These are phyloP conservation scores for Macropis europaea DNA, from an alignment of 2,888 invertebrate species.

Conservation along the genomic window DNA sequence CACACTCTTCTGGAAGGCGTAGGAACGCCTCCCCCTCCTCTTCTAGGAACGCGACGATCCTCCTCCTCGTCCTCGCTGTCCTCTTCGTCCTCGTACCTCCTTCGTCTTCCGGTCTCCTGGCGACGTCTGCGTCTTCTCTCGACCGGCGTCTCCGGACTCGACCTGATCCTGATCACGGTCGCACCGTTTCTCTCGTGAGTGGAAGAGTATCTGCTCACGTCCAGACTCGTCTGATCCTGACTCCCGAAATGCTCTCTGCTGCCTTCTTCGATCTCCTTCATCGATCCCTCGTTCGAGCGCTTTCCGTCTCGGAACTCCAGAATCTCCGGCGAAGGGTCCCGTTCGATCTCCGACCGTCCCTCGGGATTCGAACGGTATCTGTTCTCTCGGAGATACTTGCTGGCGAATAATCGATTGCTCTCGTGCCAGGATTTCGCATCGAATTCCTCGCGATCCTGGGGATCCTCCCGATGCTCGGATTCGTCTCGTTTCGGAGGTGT, in stretches of 20 bases:
- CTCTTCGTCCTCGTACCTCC: constrained; percentile 58
- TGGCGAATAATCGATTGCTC: constrained; percentile 64
- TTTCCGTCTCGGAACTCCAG: background rate
- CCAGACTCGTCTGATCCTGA: background rate
- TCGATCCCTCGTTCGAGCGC: background rate
- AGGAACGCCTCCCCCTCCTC: constrained; percentile 47
- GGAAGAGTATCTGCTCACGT: constrained; percentile 40
- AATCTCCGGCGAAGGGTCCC: constrained; percentile 22
- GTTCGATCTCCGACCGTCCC: constrained; percentile 31
- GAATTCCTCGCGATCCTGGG: constrained; percentile 45
- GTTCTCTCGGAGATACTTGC: constrained; percentile 66
- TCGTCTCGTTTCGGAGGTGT: constrained; percentile 66
- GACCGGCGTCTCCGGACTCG: constrained; percentile 53
- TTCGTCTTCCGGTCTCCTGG: constrained; percentile 53
- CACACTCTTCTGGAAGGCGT: constrained; percentile 72
- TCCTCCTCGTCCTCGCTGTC: constrained; percentile 61
- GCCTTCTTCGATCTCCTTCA: constrained; percentile 17
- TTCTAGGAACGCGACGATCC: too few relatives aligned
- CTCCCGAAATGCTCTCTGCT: background rate
- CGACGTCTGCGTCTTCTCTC: constrained; percentile 62
- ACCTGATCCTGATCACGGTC: constrained; percentile 70
- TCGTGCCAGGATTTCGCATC: constrained; percentile 68
- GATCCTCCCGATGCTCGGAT: constrained; percentile 4
- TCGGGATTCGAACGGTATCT: constrained; percentile 50
- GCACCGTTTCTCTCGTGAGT: constrained; percentile 69